Evolutionary conservation across 1,140 invertebrate genomes (phyloP), one percentile per base, ranked within the genome.

Genomic region (Magallana angulata): DNA sequence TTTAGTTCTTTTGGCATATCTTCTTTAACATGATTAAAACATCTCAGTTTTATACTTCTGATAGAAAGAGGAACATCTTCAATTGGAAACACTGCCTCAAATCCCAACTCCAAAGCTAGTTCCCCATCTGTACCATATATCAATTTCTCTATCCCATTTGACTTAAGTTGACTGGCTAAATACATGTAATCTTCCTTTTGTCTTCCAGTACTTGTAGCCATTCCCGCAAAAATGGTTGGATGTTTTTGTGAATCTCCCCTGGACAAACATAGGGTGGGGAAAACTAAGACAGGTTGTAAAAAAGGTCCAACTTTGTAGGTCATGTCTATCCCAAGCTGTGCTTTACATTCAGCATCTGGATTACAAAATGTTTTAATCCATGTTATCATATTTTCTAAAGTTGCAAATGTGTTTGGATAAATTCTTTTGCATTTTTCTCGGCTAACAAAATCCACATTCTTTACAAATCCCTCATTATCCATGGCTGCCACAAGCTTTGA

Each of bases 301-400:
- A 71, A 89, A 59, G 88, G 88, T 12, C 88, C 88, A 76, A 89
- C 85, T 84, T 89, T 89, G 57, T 89, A 89, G 16, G 88, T 89
- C 85, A 89, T 64, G 60, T 18, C 60, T 16, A 89, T 84, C 18
- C 62, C 85, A 71, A 89, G 81, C 64, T 89, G 88, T 56, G 85
- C 76, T 83, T 89, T 89, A 24, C 36, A 59, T 71, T 62, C n/a
- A 36, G 80, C 58, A 30, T 57, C 18, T 60, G 82, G 60, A 36
- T 57, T 80, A 82, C 88, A 89, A 86, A 80, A 89, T 36, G 60
- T 86, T 84, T 89, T 89, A 76, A 85, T 86, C 88, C 85, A 85
- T n/a, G 9, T 88, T 36, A 88, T 16, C 48, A 11, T 62, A 59
- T 71, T 82, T 24, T 64, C 18, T 30, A 84, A 85, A 56, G 60